Conservation (phyloP, 2,888 invertebrate species). For the Barypeithes pellucidus region DNA sequence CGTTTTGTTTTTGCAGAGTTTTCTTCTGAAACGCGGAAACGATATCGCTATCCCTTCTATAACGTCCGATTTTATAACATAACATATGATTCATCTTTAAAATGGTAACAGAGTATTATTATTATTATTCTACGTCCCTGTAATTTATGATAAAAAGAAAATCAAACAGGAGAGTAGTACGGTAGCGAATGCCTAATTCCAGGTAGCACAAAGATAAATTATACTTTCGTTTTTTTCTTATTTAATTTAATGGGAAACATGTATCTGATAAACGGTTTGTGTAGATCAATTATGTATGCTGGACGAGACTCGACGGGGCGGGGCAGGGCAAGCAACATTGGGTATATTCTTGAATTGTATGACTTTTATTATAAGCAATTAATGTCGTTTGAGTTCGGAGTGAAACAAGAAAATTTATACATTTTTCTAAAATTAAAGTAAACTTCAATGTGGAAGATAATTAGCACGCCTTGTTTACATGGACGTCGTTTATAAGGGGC, state of each 20-base stretch:
- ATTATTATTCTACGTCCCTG: constrained; percentile 30
- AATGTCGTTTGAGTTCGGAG: too few species aligned
- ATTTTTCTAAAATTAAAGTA: too few species aligned
- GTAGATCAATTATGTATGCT: constrained; percentile 30
- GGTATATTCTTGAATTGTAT: background rate
- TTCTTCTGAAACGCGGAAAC: too few species aligned
- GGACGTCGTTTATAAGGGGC: too few species aligned
- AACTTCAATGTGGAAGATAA: too few species aligned
- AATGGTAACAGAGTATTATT: too few species aligned
- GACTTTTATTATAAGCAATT: background rate
- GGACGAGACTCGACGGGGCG: background rate
- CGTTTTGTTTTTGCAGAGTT: too few species aligned
- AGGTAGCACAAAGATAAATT: constrained; percentile 47
- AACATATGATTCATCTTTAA: too few species aligned
- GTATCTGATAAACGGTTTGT: constrained; percentile 21
- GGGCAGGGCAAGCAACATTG: background rate
- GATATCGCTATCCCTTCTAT: too few species aligned
- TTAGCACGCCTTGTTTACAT: too few species aligned
- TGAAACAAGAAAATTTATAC: too few species aligned
- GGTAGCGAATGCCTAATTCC: constrained; percentile 45
- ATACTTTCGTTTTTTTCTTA: constrained; percentile 37
- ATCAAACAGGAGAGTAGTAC: constrained; percentile 38
- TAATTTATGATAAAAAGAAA: constrained; percentile 22
- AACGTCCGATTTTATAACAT: too few species aligned
- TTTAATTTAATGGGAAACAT: constrained; percentile 39